Evolutionary conservation across 30 jellyfish, hydroid and myxozoan species (phyloP).

Genomic region (Hydractinia echinata): DNA sequence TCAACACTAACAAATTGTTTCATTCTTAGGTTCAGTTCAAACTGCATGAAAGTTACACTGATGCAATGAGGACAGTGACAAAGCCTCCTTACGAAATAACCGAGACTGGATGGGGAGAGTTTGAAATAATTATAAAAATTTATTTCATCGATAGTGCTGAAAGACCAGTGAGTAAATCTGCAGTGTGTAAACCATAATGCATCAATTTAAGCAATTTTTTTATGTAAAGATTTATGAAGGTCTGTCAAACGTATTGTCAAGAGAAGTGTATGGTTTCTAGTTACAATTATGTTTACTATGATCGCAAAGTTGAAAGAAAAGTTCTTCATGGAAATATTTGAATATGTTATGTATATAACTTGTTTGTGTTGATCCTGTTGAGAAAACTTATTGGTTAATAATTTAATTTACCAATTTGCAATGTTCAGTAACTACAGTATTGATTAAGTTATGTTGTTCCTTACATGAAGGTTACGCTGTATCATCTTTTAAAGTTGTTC

Average conservation of each 20-base stretch:
- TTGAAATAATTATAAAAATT: constrained; percentile 86
- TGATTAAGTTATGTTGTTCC: background rate
- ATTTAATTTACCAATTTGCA: no score
- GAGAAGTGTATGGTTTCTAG: no score
- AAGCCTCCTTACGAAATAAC: constrained; percentile 98
- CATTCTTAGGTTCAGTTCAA: constrained; percentile 66
- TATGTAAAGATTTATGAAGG: no score
- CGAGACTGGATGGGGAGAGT: constrained; percentile 99
- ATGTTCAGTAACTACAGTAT: no score
- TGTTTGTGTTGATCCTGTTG: no score
- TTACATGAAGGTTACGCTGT: constrained; percentile 74
- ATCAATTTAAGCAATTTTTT: background rate
- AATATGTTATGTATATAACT: no score
- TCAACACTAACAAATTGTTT: no score
- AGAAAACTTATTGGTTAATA: no score
- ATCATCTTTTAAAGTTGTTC: constrained; percentile 82
- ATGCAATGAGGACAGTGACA: constrained; percentile 76
- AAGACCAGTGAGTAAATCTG: constrained; percentile 77
- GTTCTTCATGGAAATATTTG: no score
- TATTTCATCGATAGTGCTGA: constrained; percentile 92
- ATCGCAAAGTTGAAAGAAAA: no score
- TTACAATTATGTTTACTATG: no score
- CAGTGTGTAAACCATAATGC: background rate
- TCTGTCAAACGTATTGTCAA: no score
- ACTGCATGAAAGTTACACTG: constrained; percentile 94